phyloP scores from a whole-genome alignment of 2,888 invertebrate genomes.

The Elysia crispata region DNA sequence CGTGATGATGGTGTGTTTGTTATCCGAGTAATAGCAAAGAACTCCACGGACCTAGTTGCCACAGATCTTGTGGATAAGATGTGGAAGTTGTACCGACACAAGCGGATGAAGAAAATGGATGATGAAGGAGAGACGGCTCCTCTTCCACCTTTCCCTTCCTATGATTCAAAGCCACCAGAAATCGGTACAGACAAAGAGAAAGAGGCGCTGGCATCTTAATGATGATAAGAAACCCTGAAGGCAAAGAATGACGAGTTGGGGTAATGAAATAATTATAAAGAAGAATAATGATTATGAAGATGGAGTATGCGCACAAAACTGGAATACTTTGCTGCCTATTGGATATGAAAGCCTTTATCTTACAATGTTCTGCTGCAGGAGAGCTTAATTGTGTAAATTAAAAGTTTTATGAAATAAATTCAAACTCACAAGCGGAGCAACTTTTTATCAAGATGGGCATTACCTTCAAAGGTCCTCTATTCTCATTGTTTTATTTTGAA shows the following conservation, averaged over 20 bases:
- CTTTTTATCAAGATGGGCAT: no score
- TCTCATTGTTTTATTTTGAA: no score
- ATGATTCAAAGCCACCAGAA: not conserved
- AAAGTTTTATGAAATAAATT: no score
- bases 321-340: no score
- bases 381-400: no score
- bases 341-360: no score
- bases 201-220: slow-evolving; percentile 34
- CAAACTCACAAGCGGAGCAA: no score
- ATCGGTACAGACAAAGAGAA: slow-evolving; percentile 46
- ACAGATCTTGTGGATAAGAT: slow-evolving; percentile 57
- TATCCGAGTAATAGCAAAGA: slow-evolving; percentile 57
- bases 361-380: no score
- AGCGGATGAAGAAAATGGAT: slow-evolving; percentile 46
- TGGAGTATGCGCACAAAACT: no score
- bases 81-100: slow-evolving; percentile 55
- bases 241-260: not conserved
- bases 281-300: not conserved
- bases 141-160: not conserved
- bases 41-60: slow-evolving; percentile 59
- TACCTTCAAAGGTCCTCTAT: no score
- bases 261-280: not conserved
- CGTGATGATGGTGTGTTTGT: slow-evolving; percentile 61
- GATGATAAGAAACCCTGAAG: not conserved
- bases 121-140: slow-evolving; percentile 43